Conservation (phyloP, 2,888 invertebrate species). For the Megastigmus dorsalis region DNA sequence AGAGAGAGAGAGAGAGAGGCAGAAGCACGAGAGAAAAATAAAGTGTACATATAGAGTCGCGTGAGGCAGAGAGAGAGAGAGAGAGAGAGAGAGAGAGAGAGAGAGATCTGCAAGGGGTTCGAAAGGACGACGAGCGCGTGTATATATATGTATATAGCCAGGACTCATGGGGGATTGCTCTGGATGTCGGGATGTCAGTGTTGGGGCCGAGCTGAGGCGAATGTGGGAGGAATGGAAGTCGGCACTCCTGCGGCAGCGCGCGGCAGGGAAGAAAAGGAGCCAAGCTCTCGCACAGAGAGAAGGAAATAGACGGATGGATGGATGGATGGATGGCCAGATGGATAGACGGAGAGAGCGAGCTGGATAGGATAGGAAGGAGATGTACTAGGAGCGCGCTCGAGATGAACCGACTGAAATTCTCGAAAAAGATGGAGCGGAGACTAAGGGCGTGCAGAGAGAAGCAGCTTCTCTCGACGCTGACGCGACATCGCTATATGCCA, state of each 20-base stretch:
- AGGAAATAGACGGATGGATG: conserved; percentile 6
- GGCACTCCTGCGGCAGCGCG: background rate
- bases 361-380: background rate
- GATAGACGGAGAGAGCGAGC: background rate
- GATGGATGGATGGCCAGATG: conserved; percentile 34
- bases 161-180: conserved; percentile 38
- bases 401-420: conserved; percentile 51
- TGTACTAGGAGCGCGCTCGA: background rate
- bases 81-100: conserved; percentile 58
- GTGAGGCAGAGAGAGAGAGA: no score
- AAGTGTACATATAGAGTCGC: no score
- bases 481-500: conserved; percentile 6
- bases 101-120: conserved; percentile 53
- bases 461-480: conserved; percentile 1
- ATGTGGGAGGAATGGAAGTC: background rate
- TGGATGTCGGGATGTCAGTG: conserved; percentile 54
- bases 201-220: conserved; percentile 11
- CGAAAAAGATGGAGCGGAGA: conserved; percentile 41
- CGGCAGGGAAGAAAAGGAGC: conserved; percentile 13
- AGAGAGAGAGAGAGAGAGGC: conserved; percentile 50
- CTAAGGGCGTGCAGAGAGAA: no score
- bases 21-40: conserved; percentile 37
- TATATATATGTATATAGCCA: no score
- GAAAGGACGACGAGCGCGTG: no score
- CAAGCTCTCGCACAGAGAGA: no score